These are phyloP conservation scores for Hipposideros armiger DNA, from an alignment of 2,113 vertebrate species.

Conservation along the genomic window DNA sequence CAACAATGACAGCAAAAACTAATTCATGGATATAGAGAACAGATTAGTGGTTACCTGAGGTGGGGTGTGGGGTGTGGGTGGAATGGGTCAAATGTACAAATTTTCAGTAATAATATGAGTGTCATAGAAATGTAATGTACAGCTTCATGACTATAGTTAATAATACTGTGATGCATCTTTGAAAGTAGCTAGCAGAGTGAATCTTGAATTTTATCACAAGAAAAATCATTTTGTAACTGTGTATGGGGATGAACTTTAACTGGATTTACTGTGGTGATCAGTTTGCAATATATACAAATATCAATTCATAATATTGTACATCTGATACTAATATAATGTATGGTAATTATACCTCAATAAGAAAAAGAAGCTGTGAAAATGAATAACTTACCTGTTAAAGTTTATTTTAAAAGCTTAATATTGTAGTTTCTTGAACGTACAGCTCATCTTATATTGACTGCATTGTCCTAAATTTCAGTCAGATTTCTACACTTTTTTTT, in stretches of 20 bases:
- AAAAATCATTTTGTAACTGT: not conserved
- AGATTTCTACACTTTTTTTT: not conserved
- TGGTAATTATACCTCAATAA: not conserved
- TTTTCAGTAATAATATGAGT: not conserved
- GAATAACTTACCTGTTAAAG: not conserved
- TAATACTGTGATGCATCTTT: not conserved
- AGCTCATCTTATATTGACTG: not conserved
- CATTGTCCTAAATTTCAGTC: not conserved
- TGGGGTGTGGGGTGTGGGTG: not conserved
- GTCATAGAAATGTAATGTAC: too few relatives aligned
- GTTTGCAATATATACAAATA: not conserved
- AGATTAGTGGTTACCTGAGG: not conserved
- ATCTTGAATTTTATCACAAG: not conserved
- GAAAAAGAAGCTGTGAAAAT: not conserved
- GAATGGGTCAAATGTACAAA: not conserved
- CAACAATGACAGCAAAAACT: not conserved
- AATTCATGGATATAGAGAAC: not conserved
- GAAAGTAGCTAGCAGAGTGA: not conserved
- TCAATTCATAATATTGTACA: not conserved
- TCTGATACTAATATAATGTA: not conserved
- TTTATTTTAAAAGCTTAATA: not conserved
- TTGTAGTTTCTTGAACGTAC: not conserved
- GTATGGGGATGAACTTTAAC: not conserved
- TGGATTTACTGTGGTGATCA: not conserved
- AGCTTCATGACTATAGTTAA: not conserved